These are phyloP conservation scores for Heliconius ethilla DNA, from an alignment of 2,888 invertebrate species.

Conservation along the genomic window DNA sequence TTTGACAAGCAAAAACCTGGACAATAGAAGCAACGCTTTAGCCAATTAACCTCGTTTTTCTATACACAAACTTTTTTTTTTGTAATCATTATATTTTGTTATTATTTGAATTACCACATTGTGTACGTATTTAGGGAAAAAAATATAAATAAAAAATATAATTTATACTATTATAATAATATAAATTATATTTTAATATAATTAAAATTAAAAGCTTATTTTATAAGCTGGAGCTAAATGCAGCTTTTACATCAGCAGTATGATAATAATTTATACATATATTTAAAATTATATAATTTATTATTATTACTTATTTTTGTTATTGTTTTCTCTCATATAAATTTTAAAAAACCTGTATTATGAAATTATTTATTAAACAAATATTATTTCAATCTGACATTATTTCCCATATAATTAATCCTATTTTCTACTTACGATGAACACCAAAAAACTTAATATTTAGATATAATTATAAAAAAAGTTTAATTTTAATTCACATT, in stretches of 20 bases:
- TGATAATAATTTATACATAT: background rate
- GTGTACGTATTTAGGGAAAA: background rate
- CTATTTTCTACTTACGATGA: slow-evolving; percentile 31
- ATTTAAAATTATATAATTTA: background rate
- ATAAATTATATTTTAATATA: too few species aligned
- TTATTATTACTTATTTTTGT: background rate
- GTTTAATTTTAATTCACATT: slow-evolving; percentile 30
- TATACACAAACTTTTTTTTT: background rate
- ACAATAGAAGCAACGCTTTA: slow-evolving; percentile 17
- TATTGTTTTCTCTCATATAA: background rate
- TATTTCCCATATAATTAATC: background rate
- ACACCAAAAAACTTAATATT: slow-evolving; percentile 10
- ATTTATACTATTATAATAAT: too few species aligned
- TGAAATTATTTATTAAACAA: background rate
- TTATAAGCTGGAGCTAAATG: background rate
- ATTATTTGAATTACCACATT: background rate
- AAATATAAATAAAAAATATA: too few species aligned
- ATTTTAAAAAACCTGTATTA: background rate
- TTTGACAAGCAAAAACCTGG: slow-evolving; percentile 14
- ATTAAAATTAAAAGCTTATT: too few species aligned
- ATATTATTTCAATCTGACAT: background rate
- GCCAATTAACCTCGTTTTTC: slow-evolving; percentile 34
- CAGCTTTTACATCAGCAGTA: background rate
- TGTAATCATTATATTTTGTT: background rate
- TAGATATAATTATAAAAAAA: slow-evolving; percentile 9